Evolutionary conservation across 2,113 vertebrate species (phyloP).

Genomic region (Gobius niger): DNA sequence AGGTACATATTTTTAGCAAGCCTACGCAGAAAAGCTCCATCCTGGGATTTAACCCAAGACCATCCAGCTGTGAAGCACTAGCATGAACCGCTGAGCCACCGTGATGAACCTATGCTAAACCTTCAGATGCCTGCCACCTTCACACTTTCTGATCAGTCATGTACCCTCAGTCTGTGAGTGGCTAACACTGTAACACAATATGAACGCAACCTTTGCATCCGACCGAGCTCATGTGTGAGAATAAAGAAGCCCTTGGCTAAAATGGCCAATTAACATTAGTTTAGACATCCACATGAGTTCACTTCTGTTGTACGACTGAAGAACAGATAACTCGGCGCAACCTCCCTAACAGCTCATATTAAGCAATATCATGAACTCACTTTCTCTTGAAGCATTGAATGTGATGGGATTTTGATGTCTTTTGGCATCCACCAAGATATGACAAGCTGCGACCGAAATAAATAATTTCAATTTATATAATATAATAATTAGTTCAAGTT

Average conservation of each 20-base stretch:
- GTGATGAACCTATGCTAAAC: no score
- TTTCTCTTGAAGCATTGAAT: constrained; percentile 31
- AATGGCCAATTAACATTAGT: constrained; percentile 63
- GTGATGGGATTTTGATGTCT: constrained; percentile 7
- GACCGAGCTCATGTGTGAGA: constrained; percentile 36
- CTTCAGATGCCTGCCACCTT: no score
- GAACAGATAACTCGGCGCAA: constrained; percentile 2
- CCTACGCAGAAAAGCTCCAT: no score
- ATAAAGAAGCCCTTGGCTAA: constrained; percentile 35
- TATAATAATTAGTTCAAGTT: no score
- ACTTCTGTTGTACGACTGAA: constrained; percentile 29
- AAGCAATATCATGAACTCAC: constrained; percentile 12
- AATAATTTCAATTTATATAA: no score
- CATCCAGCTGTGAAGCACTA: no score
- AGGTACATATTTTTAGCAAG: no score
- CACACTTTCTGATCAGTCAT: not conserved
- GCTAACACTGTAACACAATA: constrained; percentile 11
- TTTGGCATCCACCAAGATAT: not conserved
- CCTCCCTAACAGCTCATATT: constrained; percentile 35
- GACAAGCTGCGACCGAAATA: no score
- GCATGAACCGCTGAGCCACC: no score
- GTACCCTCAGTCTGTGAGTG: not conserved
- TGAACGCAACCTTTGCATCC: constrained; percentile 10
- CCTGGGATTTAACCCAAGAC: no score
- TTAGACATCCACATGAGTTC: constrained; percentile 31